These are phyloP conservation scores for Chrosomus eos DNA, from an alignment of 2,797 vertebrate genomes.

Conservation along the genomic window DNA sequence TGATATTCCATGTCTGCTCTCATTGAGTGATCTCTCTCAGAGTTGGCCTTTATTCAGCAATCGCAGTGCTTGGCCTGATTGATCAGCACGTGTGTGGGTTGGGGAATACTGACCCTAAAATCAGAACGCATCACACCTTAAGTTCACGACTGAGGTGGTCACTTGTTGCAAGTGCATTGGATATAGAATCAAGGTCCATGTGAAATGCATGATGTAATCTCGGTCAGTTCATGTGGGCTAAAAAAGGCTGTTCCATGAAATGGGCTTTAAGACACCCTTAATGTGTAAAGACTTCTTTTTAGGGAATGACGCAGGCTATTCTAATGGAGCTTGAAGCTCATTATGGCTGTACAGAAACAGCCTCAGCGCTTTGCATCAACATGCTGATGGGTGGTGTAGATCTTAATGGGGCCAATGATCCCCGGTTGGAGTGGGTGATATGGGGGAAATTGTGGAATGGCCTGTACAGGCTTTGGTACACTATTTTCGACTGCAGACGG, in stretches of 20 bases:
- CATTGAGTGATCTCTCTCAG: slow-evolving; percentile 25
- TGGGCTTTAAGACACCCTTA: slow-evolving; percentile 1
- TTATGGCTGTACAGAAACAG: slow-evolving; percentile 66
- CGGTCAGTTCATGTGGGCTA: not conserved
- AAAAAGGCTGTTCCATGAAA: slow-evolving; percentile 13
- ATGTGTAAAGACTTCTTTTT: slow-evolving; percentile 27
- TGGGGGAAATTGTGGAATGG: not conserved
- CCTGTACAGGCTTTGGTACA: not conserved
- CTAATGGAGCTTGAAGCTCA: slow-evolving; percentile 70
- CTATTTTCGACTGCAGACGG: not conserved
- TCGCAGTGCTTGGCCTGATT: slow-evolving; percentile 6
- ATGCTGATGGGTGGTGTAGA: slow-evolving; percentile 57
- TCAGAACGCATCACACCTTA: not conserved
- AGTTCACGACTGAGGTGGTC: not conserved
- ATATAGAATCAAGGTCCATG: not conserved
- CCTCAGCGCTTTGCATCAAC: slow-evolving; percentile 68
- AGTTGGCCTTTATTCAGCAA: slow-evolving; percentile 43
- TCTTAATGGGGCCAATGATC: slow-evolving; percentile 46
- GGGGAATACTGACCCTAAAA: slow-evolving; percentile 1
- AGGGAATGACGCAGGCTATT: slow-evolving; percentile 62
- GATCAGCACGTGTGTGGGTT: not conserved
- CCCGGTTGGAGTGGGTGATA: slow-evolving; percentile 54
- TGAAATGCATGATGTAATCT: slow-evolving; percentile 6
- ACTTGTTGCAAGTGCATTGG: not conserved
- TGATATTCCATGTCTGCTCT: slow-evolving; percentile 43